phyloP scores from a whole-genome alignment of 2,113 vertebrate genomes.

The Malurus cyaneus region DNA sequence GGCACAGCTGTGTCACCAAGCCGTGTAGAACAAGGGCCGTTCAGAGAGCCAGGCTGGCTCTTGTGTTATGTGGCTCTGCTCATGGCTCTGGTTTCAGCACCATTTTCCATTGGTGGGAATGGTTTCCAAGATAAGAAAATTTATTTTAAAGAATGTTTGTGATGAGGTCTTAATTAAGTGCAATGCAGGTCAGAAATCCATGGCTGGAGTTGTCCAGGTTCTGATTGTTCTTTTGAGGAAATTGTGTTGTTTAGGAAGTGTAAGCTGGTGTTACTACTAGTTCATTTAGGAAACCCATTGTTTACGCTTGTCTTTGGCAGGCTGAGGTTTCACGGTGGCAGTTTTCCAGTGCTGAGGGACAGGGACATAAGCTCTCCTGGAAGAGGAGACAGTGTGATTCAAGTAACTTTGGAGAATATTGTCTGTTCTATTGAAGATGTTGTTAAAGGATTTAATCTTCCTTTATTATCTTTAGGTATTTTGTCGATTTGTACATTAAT shows the following conservation, averaged over 20 bases:
- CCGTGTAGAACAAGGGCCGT: fast-evolving
- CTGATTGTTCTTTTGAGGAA: neutral
- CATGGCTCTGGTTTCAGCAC: neutral
- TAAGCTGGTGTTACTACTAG: neutral
- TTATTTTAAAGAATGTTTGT: neutral
- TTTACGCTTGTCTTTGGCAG: neutral
- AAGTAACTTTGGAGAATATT: neutral
- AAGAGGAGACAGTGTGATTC: neutral
- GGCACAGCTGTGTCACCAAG: neutral
- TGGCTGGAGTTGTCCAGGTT: fast-evolving
- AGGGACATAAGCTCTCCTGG: neutral
- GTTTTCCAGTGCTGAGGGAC: neutral
- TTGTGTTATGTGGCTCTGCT: neutral
- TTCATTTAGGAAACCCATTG: neutral
- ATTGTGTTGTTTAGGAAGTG: neutral
- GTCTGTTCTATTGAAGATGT: neutral
- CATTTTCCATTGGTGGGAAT: neutral
- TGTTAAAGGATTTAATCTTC: neutral
- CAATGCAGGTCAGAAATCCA: fast-evolving
- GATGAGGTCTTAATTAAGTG: neutral
- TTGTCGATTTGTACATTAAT: neutral
- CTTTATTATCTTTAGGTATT: neutral
- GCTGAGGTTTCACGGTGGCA: neutral
- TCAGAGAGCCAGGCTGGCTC: neutral
- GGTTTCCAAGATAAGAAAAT: neutral